Base-by-base conservation (phyloP, 2,113 vertebrate species). In the Cyprinodon variegatus region DNA sequence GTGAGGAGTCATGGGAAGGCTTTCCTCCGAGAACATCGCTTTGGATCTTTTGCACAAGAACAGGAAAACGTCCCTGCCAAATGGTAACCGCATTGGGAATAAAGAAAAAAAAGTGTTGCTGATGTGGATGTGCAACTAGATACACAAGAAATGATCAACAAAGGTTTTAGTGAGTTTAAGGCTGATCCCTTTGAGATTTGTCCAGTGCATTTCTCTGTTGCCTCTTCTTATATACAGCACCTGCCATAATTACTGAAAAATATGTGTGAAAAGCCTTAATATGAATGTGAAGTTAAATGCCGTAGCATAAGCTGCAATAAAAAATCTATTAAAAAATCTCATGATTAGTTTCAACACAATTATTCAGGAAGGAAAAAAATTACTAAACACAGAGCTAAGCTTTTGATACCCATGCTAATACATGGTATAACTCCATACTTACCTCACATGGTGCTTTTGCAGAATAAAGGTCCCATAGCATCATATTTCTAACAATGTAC, bases 21-120 rank as follows among this genome's bases (percentile, higher is more conserved):
- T 41, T 99, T 98, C 70, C 96, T 99, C 46, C 94, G 80, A 0
- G 95, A 95, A 22, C 98, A 99, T 61, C 95, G 97, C 78, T 99
- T 98, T 3, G 96, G 97, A 4, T 99, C 97, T 0, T 99, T 98
- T 0, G 97, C 97, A 0, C 94, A 95, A 1, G 81, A 97, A 63
- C 93, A 96, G 82, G 95, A 97, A 73, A 94, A 96, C 87, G 94
- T 94, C 0, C 90, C 95, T 6, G 88, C 95, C 77, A 99, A 98
- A 93, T 99, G 97, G 97, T 99, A 93, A 90, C 20, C 5, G 4
- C n/a, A 36, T 10, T 11, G 29, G 11, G 37, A 67, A 29, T 64
- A 10, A 41, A 46, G 8, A 48, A 57, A 57, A n/a, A n/a, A 8
- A 2, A 20, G 8, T n/a, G 7, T 57, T n/a, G 20, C 13, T 53